Base-by-base conservation (phyloP, 1,140 invertebrate genomes). In the Phortica variegata region DNA sequence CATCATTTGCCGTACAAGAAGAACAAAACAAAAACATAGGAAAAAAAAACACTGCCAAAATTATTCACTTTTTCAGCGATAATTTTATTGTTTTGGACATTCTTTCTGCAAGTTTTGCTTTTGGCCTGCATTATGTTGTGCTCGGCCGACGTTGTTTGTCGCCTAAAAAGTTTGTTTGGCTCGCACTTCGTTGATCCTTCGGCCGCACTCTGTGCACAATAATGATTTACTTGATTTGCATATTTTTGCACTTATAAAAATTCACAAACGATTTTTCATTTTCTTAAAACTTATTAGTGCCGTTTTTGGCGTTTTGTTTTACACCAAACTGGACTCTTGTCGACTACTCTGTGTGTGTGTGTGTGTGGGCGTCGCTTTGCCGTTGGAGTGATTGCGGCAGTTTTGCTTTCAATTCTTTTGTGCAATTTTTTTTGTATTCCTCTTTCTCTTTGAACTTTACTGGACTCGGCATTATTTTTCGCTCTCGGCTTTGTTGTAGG, bases 191-290 rank as follows among this genome's bases (percentile, higher is more conserved):
- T 50, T 65, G 62, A 68, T 63, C 62, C 60, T 66, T 45, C 44
- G 4, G 33, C 16, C 33, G 3, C 5, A n/a, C 8, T 6, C 33
- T 10, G 33, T 7, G 5, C 50, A 36, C 56, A 52, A 31, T 56
- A 68, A 68, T 68, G 63, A 68, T 68, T 68, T 68, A 69, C 63
- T 63, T 52, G 51, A 68, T 68, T 68, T 68, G 63, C 63, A 68
- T 68, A 68, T 68, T 68, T 68, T 68, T 69, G 63, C 65, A 63
- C 63, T 68, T 68, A 69, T 63, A 68, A 68, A 68, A 68, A 68
- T 68, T 65, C 63, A 68, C 65, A 68, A 68, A 68, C 63, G 63
- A 68, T 68, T 68, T 68, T 68, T 68, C 63, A 68, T 68, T 68
- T 42, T 58, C 56, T 59, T 58, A 68, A 62, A 68, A 68, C 57